Conservation (phyloP, 2,113 vertebrate species). For the Tragelaphus scriptus region DNA sequence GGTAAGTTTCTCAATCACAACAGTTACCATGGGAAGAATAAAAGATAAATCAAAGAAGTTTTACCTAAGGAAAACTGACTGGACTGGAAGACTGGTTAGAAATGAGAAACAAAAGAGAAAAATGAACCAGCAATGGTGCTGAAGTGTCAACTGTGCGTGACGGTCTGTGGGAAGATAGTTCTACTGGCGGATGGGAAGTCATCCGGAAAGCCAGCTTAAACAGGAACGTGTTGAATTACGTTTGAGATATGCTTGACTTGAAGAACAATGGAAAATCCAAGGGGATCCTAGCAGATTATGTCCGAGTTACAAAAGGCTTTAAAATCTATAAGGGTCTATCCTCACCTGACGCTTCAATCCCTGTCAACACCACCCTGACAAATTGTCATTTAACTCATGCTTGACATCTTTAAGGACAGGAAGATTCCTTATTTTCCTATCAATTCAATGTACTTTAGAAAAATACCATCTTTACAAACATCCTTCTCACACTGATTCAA, state of each 20-base stretch:
- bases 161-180: neutral
- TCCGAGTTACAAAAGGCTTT: neutral
- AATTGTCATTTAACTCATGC: neutral
- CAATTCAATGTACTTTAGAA: neutral
- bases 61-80: neutral
- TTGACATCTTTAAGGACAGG: neutral
- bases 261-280: constrained; percentile 25
- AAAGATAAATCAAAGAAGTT: neutral
- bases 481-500: neutral
- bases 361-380: neutral
- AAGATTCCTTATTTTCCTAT: neutral
- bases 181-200: neutral
- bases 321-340: neutral
- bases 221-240: constrained; percentile 2
- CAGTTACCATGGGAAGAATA: neutral
- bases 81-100: neutral
- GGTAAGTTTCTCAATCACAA: neutral
- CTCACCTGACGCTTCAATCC: neutral
- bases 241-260: constrained; percentile 6
- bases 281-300: neutral
- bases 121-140: neutral
- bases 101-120: neutral
- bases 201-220: neutral
- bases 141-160: neutral
- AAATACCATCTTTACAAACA: constrained; percentile 2